These are phyloP conservation scores for Coilia nasus DNA, from an alignment of 2,797 vertebrate genomes.

Conservation along the genomic window DNA sequence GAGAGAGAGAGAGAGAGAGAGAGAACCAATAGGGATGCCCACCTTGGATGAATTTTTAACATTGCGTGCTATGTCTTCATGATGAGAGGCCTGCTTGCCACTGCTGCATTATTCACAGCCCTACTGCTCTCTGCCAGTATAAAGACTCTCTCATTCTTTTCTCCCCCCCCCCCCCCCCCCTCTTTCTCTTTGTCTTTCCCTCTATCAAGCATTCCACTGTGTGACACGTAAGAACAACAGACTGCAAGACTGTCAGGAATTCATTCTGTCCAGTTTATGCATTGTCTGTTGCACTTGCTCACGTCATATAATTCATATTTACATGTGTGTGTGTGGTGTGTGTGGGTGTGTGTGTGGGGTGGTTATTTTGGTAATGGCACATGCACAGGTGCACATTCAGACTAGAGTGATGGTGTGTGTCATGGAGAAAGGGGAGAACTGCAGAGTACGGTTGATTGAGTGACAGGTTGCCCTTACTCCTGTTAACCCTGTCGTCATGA, in stretches of 20 bases:
- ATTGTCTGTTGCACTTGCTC: background rate
- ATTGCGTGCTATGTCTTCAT: slow-evolving; percentile 40
- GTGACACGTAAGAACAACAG: background rate
- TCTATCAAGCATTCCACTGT: background rate
- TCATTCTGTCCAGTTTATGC: background rate
- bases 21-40: slow-evolving; percentile 43
- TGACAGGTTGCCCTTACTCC: background rate
- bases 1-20: background rate
- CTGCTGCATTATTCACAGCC: slow-evolving; percentile 54
- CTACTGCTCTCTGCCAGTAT: slow-evolving; percentile 15
- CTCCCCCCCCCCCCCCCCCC: background rate
- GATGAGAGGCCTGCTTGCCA: slow-evolving; percentile 43
- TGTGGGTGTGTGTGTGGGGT: background rate
- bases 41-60: slow-evolving; percentile 57
- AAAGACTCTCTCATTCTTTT: background rate
- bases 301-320: background rate
- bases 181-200: background rate
- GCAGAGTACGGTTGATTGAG: background rate
- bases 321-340: background rate
- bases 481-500: slow-evolving; percentile 27
- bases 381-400: too few species aligned
- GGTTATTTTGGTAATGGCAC: too few species aligned
- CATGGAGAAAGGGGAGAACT: background rate
- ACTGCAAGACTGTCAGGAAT: background rate
- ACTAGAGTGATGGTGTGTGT: background rate